Percentiles rank a stretch among this genome's conserved stretches.
These are phyloP conservation scores for Himalopsyche kuldschensis DNA, from an alignment of 2,888 invertebrate genomes.

Conservation along the genomic window DNA sequence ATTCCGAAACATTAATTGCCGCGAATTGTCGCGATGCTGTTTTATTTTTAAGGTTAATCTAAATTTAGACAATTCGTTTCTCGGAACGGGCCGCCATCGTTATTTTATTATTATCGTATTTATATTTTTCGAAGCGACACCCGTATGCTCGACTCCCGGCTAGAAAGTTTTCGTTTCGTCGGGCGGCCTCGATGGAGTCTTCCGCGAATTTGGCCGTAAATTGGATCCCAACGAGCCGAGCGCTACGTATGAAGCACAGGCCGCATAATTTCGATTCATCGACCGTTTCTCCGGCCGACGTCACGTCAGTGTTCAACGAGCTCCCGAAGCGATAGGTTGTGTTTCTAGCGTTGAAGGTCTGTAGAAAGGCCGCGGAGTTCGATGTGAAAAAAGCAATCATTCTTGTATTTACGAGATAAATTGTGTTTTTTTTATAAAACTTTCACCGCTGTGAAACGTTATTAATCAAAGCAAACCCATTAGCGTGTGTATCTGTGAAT, in stretches of 20 bases:
- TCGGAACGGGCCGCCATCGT: not conserved
- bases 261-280: not conserved
- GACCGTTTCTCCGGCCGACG: not conserved
- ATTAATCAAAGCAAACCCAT: not conserved
- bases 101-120: not conserved
- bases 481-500: not conserved
- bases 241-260: not conserved
- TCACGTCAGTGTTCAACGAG: not conserved
- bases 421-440: not conserved
- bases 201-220: not conserved
- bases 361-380: not conserved
- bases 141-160: not conserved
- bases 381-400: not conserved
- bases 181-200: not conserved
- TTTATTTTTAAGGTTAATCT: conserved; percentile 24
- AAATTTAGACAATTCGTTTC: not conserved
- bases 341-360: too few relatives aligned
- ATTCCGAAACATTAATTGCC: conserved; percentile 3
- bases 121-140: not conserved
- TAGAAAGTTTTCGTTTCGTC: not conserved
- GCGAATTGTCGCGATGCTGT: conserved; percentile 2
- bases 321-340: not conserved
- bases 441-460: not conserved
- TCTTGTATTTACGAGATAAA: conserved; percentile 17
- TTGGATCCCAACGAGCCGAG: not conserved